These are phyloP conservation scores for Lophotriccus pileatus DNA, from an alignment of 2,797 vertebrate species.

Conservation along the genomic window DNA sequence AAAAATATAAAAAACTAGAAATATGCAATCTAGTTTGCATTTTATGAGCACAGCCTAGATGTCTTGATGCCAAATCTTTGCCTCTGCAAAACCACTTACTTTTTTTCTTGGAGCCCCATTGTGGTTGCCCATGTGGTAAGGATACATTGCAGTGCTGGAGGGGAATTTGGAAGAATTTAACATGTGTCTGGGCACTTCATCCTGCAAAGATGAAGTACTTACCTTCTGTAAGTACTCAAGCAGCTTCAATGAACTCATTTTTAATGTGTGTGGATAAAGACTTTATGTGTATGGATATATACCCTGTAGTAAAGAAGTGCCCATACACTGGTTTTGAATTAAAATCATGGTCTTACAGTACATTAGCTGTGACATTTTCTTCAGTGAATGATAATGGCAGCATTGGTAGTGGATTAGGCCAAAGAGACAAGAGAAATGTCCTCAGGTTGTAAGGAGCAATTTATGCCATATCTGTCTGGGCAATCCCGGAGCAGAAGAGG, in stretches of 20 bases:
- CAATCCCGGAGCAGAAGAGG: neutral
- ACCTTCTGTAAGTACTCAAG: neutral
- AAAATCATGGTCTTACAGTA: neutral
- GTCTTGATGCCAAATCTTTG: neutral
- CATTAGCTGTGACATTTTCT: constrained; percentile 39
- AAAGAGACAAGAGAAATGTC: constrained; percentile 12
- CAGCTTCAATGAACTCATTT: neutral
- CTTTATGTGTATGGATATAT: neutral
- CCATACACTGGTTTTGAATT: neutral
- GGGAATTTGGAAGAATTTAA: neutral
- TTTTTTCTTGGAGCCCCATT: neutral
- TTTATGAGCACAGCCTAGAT: neutral
- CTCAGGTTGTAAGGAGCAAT: neutral
- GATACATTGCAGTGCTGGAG: neutral
- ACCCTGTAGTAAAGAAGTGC: neutral
- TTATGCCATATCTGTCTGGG: neutral
- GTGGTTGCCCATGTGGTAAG: neutral
- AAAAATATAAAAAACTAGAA: neutral
- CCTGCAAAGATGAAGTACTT: no score
- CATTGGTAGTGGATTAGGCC: neutral
- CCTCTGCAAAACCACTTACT: neutral
- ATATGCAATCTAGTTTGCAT: neutral
- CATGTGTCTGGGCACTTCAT: neutral
- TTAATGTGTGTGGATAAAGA: neutral
- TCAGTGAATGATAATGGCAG: neutral